These are phyloP conservation scores for Magallana angulata DNA, from an alignment of 1,140 invertebrate species.

Conservation along the genomic window DNA sequence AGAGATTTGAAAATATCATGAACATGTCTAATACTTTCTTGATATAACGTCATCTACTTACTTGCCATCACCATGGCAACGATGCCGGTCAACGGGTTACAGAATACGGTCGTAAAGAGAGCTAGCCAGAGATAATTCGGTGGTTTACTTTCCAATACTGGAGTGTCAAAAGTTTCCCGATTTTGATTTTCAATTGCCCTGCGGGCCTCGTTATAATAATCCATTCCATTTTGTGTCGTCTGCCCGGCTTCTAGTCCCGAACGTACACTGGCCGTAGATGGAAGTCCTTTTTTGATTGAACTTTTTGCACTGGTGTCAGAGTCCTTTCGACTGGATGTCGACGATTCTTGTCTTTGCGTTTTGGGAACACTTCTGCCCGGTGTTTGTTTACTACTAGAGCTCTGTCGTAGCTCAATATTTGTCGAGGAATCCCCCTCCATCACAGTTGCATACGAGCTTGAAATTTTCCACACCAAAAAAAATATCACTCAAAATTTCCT, in stretches of 20 bases:
- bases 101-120: conserved; percentile 54
- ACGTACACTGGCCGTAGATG: neutral
- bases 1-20: neutral
- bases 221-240: conserved; percentile 26
- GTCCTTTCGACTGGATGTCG: neutral
- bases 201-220: conserved; percentile 3
- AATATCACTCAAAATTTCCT: neutral
- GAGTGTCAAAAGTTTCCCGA: conserved; percentile 41
- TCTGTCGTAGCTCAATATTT: conserved; percentile 11
- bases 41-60: conserved; percentile 39
- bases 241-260: conserved; percentile 13
- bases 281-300: conserved; percentile 27
- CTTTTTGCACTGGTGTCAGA: conserved; percentile 26
- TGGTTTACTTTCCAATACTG: conserved; percentile 53
- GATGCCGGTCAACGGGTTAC: conserved; percentile 51
- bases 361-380: neutral
- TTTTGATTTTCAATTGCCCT: conserved; percentile 15
- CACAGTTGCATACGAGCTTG: neutral
- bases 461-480: neutral
- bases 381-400: conserved; percentile 14
- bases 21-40: no score
- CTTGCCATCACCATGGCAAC: conserved; percentile 52
- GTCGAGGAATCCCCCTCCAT: conserved; percentile 11
- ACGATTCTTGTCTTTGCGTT: neutral
- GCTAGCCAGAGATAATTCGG: conserved; percentile 55